Conservation (phyloP, 2,888 invertebrate genomes). For the Lasioglossum figueresi region DNA sequence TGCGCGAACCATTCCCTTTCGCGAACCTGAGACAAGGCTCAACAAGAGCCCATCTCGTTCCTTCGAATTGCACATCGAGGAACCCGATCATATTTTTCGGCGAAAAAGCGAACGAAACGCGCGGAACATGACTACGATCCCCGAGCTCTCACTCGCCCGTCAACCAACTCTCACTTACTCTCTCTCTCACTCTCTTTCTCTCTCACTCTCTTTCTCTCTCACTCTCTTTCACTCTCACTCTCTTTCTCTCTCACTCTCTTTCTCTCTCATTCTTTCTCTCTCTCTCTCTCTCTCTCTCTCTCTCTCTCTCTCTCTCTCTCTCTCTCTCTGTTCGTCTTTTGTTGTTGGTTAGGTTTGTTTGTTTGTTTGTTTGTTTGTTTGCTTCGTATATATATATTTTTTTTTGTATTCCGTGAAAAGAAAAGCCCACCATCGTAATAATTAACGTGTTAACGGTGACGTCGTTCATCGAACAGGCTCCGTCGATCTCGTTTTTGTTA, state of each 20-base stretch:
- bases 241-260: no score
- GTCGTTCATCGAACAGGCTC: constrained; percentile 15
- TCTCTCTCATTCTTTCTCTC: no score
- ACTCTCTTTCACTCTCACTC: no score
- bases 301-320: background rate
- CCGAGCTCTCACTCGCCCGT: constrained; percentile 42
- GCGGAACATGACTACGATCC: constrained; percentile 46
- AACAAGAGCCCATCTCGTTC: background rate
- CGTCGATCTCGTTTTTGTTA: constrained; percentile 26
- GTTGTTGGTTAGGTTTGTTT: constrained; percentile 12
- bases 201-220: background rate
- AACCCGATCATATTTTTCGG: background rate
- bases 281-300: no score
- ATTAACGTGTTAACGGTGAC: constrained; percentile 28
- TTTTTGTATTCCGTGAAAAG: constrained; percentile 33
- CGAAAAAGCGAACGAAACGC: background rate
- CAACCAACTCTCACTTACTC: background rate
- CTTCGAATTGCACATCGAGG: background rate
- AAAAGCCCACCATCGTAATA: constrained; percentile 48
- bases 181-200: constrained; percentile 7
- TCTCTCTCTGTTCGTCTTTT: constrained; percentile 13
- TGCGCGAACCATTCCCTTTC: constrained; percentile 2
- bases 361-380: constrained; percentile 19
- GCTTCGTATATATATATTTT: background rate
- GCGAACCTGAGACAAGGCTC: background rate